Evolutionary conservation across 2,888 invertebrate genomes (phyloP).

Genomic region (Aspidapion aeneum): DNA sequence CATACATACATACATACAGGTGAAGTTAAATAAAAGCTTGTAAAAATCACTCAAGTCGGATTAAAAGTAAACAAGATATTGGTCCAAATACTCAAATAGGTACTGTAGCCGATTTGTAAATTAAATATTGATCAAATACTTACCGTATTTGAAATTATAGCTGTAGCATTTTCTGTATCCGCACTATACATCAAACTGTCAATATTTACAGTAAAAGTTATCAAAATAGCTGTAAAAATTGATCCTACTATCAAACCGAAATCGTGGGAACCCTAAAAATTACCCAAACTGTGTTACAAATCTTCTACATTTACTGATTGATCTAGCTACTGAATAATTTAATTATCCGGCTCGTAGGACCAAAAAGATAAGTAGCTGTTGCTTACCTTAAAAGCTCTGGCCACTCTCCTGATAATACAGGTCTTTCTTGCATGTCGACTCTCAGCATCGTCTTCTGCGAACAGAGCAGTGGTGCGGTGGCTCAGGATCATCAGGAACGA

Average conservation of each 20-base stretch:
- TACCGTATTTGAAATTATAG: constrained; percentile 22
- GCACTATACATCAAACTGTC: constrained; percentile 8
- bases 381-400: constrained; percentile 51
- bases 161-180: constrained; percentile 26
- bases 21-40: too few species aligned
- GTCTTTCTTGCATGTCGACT: constrained; percentile 36
- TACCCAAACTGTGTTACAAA: not conserved
- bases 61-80: too few species aligned
- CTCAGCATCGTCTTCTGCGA: constrained; percentile 49
- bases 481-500: constrained; percentile 49
- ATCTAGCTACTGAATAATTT: too few species aligned
- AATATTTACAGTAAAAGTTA: constrained; percentile 37
- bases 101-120: not conserved
- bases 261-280: constrained; percentile 52
- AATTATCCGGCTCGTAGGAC: too few species aligned
- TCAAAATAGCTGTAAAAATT: constrained; percentile 48
- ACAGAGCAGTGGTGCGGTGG: constrained; percentile 46
- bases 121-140: constrained; percentile 15
- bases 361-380: too few species aligned
- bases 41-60: too few species aligned
- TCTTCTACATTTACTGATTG: too few species aligned
- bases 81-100: too few species aligned
- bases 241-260: constrained; percentile 56
- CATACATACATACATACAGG: too few species aligned
- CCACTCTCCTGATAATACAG: constrained; percentile 49